phyloP scores from a whole-genome alignment of 2,797 vertebrate genomes.

The Falco berigora region DNA sequence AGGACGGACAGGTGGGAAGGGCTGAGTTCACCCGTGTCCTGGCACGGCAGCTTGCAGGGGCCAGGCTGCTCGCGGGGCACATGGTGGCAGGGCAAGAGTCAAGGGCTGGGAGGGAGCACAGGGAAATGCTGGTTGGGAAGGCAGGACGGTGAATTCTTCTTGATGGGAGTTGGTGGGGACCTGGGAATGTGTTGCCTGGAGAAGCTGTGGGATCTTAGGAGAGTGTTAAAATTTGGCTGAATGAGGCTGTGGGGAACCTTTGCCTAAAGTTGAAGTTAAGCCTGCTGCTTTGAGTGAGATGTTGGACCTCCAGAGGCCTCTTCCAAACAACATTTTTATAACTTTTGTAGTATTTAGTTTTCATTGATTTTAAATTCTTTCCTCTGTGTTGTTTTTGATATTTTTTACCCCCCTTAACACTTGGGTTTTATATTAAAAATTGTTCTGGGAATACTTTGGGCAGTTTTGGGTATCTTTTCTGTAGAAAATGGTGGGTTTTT shows the following conservation, averaged over 20 bases:
- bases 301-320: not conserved
- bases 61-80: rapidly evolving
- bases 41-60: not conserved
- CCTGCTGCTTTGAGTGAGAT: not conserved
- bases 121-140: not conserved
- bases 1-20: not conserved
- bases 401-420: not conserved
- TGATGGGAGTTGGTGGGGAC: too few relatives aligned
- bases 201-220: not conserved
- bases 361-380: not conserved
- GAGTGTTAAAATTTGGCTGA: not conserved
- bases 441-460: not conserved
- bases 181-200: rapidly evolving
- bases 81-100: not conserved
- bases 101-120: rapidly evolving
- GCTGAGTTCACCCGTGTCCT: rapidly evolving
- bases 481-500: not conserved
- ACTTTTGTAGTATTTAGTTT: not conserved
- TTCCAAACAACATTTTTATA: not conserved
- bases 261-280: not conserved
- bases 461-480: not conserved
- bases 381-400: not conserved
- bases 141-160: not conserved
- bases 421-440: not conserved
- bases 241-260: not conserved